phyloP scores from a whole-genome alignment of 2,113 vertebrate genomes.

The Apaloderma vittatum region DNA sequence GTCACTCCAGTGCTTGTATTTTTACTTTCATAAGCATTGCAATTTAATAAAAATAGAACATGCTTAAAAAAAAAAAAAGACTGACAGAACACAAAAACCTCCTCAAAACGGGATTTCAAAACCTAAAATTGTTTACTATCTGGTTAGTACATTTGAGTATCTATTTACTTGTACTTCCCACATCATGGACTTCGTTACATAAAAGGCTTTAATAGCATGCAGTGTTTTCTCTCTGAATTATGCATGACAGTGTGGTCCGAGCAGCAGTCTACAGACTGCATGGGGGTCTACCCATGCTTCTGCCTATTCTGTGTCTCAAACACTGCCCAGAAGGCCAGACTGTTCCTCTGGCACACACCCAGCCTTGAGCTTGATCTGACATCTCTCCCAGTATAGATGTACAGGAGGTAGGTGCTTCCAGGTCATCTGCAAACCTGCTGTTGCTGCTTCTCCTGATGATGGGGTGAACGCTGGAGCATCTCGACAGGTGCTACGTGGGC shows the following conservation, averaged over 20 bases:
- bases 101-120: neutral
- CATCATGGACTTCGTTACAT: neutral
- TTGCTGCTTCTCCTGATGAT: neutral
- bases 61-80: neutral
- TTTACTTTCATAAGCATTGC: neutral
- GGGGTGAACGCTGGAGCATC: neutral
- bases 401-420: neutral
- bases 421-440: neutral
- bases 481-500: fast-evolving
- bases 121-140: neutral
- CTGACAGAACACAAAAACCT: neutral
- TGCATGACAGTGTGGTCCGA: neutral
- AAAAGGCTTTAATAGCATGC: neutral
- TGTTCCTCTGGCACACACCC: neutral
- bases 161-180: neutral
- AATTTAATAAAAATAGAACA: neutral
- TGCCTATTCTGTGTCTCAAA: neutral
- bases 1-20: neutral
- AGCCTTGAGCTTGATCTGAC: neutral
- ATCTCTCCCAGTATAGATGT: neutral
- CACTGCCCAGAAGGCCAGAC: neutral
- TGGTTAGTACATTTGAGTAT: neutral
- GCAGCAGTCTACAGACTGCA: neutral
- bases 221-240: neutral
- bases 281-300: neutral